These are phyloP conservation scores for Cataglyphis livida DNA, from an alignment of 2,888 invertebrate species.

Conservation along the genomic window DNA sequence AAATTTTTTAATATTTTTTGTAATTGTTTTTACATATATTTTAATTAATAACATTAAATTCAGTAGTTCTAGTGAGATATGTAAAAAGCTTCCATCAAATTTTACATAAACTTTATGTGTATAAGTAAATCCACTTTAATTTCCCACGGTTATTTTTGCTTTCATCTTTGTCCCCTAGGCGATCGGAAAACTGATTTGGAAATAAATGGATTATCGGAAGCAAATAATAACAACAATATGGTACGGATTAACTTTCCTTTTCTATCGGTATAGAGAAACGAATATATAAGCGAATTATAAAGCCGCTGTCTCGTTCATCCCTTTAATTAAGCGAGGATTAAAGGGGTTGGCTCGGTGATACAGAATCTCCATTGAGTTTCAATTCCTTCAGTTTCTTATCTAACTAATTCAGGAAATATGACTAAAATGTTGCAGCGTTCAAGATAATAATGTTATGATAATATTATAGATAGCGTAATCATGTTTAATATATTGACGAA, in stretches of 20 bases:
- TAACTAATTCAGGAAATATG: constrained; percentile 8
- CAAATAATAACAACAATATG: constrained; percentile 5
- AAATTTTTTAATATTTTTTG: background rate
- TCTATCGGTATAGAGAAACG: constrained; percentile 30
- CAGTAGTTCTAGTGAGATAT: background rate
- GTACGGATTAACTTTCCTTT: background rate
- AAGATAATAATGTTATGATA: background rate
- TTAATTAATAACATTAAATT: background rate
- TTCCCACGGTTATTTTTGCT: background rate
- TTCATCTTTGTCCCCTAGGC: background rate
- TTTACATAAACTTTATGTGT: background rate
- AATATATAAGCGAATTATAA: constrained; percentile 41
- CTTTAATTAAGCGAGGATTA: constrained; percentile 54
- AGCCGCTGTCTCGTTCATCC: background rate
- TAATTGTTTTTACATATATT: background rate
- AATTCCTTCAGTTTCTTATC: constrained; percentile 40
- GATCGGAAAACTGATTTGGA: background rate
- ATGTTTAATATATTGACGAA: background rate
- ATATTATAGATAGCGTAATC: background rate
- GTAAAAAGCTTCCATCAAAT: background rate
- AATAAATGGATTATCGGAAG: background rate
- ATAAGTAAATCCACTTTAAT: background rate
- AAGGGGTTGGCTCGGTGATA: constrained; percentile 25
- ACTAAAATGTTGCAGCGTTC: background rate
- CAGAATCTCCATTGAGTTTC: constrained; percentile 14